These are phyloP conservation scores for Phycodurus eques DNA, from an alignment of 2,113 vertebrate species.

Conservation along the genomic window DNA sequence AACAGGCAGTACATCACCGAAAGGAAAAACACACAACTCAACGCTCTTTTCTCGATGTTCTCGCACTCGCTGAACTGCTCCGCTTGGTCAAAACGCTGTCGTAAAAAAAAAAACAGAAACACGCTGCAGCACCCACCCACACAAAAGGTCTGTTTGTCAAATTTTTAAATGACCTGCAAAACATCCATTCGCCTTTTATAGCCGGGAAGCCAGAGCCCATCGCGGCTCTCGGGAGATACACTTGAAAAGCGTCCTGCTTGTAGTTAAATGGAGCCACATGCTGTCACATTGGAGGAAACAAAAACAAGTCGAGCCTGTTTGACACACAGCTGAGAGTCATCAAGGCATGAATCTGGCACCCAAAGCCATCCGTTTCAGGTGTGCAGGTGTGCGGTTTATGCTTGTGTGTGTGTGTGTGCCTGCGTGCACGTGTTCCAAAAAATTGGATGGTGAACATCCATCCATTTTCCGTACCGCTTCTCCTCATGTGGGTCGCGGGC, in stretches of 20 bases:
- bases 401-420: neutral
- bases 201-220: no score
- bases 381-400: neutral
- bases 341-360: constrained; percentile 42
- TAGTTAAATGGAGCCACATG: constrained; percentile 49
- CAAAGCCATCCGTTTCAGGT: neutral
- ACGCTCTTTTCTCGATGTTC: neutral
- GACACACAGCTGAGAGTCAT: constrained; percentile 33
- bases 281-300: constrained; percentile 52
- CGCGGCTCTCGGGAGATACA: no score
- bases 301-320: constrained; percentile 15
- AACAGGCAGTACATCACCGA: neutral
- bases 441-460: no score
- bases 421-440: no score
- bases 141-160: constrained; percentile 28
- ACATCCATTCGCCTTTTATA: constrained; percentile 52
- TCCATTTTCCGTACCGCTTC: no score
- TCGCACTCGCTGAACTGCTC: no score
- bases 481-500: no score
- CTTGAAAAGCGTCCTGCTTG: neutral
- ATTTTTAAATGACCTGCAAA: constrained; percentile 23
- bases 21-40: neutral
- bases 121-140: no score
- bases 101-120: constrained; percentile 19
- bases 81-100: neutral